phyloP scores from a whole-genome alignment of 2,888 invertebrate species.

The Lepidocyrtoides sp. region DNA sequence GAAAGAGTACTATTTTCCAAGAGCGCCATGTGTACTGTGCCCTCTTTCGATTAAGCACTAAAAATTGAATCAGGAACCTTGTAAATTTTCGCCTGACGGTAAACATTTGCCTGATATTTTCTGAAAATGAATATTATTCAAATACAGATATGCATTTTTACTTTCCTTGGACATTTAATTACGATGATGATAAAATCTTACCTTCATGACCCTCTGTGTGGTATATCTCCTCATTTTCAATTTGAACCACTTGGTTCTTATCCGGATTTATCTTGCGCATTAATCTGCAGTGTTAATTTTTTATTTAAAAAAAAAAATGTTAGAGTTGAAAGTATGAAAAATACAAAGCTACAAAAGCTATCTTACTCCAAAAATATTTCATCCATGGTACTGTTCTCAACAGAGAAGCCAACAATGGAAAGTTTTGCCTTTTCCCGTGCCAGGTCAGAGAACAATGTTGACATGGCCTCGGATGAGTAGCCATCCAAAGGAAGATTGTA shows the following conservation, averaged over 20 bases:
- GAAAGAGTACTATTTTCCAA: constrained; percentile 74
- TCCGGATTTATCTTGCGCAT: background rate
- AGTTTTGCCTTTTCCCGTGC: constrained; percentile 5
- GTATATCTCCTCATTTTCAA: background rate
- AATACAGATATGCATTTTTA: background rate
- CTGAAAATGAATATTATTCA: background rate
- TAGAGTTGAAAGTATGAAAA: background rate
- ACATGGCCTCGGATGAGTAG: constrained; percentile 30
- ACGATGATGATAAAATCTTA: background rate
- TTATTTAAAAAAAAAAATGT: background rate
- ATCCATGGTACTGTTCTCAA: constrained; percentile 19
- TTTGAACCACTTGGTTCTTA: background rate
- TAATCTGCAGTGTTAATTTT: background rate
- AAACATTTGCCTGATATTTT: background rate
- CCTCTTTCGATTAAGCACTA: constrained; percentile 77
- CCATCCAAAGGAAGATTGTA: constrained; percentile 33
- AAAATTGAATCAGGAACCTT: constrained; percentile 68
- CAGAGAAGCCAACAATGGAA: constrained; percentile 24
- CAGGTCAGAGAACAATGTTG: constrained; percentile 26
- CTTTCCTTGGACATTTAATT: background rate
- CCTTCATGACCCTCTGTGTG: background rate
- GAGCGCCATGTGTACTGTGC: constrained; percentile 74
- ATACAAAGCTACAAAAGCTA: no score
- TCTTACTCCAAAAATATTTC: constrained; percentile 58
- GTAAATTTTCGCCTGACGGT: background rate